Evolutionary conservation across 2,888 invertebrate genomes (phyloP).

Genomic region (Drosophila subsilvestris): DNA sequence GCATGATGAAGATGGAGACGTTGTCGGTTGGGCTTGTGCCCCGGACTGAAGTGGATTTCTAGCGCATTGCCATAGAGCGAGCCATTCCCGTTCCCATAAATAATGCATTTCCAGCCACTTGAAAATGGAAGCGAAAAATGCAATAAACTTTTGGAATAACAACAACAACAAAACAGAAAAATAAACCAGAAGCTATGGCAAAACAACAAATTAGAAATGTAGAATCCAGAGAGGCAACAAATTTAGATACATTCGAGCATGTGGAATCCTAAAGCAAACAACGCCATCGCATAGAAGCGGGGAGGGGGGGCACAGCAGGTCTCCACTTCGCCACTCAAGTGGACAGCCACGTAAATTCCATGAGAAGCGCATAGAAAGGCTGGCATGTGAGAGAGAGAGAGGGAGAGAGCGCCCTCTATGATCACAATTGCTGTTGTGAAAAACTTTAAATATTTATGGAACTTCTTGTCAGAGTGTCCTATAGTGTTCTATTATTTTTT

Average conservation of each 20-base stretch:
- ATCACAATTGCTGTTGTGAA: too few species aligned
- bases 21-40: constrained; percentile 39
- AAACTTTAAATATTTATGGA: too few species aligned
- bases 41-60: constrained; percentile 67
- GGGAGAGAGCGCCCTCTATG: too few species aligned
- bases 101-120: constrained; percentile 71
- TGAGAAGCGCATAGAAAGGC: not conserved
- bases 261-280: constrained; percentile 33
- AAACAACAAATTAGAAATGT: constrained; percentile 61
- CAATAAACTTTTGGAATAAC: constrained; percentile 59
- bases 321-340: constrained; percentile 16
- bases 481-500: too few species aligned
- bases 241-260: constrained; percentile 7
- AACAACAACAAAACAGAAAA: constrained; percentile 19
- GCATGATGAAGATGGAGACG: constrained; percentile 42
- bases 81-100: constrained; percentile 66
- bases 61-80: constrained; percentile 63
- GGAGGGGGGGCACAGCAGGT: constrained; percentile 36
- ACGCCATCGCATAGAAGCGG: constrained; percentile 37
- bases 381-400: not conserved
- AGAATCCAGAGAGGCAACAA: constrained; percentile 53
- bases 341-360: constrained; percentile 2
- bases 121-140: constrained; percentile 55
- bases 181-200: constrained; percentile 25
- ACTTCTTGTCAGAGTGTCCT: too few species aligned